Evolutionary conservation across 2,888 invertebrate species (phyloP), one percentile per base, ranked within the genome.

Genomic region (Ptilodon capucinus): DNA sequence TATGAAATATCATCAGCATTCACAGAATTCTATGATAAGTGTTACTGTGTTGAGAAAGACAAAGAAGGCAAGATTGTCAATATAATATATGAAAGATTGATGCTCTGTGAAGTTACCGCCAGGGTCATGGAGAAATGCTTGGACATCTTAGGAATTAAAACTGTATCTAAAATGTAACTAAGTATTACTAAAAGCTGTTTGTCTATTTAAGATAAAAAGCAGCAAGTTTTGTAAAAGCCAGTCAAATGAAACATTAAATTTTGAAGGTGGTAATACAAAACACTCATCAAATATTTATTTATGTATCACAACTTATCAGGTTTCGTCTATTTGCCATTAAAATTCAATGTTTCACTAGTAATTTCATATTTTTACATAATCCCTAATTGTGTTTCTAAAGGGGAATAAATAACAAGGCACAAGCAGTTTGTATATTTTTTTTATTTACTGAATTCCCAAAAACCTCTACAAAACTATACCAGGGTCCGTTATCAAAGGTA

Each of bases 31-130:
- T 99, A 99, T 84, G 98, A 99, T 77, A 94, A 92, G 68, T 99
- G 99, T 84, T 99, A 99, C 77, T 99, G 99, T 78, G 95, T 99
- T 42, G 98, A 99, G 80, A 98, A 97, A 80, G 95, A 98, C 82
- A 92, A 94, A 54, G 91, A 88, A 35, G 98, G 98, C 0, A 94
- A 95, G 74, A 94, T 97, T 63, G 83, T 95, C 1, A 95, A 95
- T 74, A 94, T 99, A 7, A 95, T 98, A 79, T 94, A 95, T 79
- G 95, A 96, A 53, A 94, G 99, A 52, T 93, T 99, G 62, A 92
- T 98, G 65, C 90, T 99, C 2, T 96, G 97, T 74, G 99, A 99
- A 93, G 96, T 95, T 6, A 97, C 99, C 2, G 98, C 99, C 3
- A 92, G 93, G 51, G 90, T 98, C 23, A 94, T 99, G 93, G 95